These are phyloP conservation scores for Anser brachyrhynchus DNA, from an alignment of 2,113 vertebrate species.

Conservation along the genomic window DNA sequence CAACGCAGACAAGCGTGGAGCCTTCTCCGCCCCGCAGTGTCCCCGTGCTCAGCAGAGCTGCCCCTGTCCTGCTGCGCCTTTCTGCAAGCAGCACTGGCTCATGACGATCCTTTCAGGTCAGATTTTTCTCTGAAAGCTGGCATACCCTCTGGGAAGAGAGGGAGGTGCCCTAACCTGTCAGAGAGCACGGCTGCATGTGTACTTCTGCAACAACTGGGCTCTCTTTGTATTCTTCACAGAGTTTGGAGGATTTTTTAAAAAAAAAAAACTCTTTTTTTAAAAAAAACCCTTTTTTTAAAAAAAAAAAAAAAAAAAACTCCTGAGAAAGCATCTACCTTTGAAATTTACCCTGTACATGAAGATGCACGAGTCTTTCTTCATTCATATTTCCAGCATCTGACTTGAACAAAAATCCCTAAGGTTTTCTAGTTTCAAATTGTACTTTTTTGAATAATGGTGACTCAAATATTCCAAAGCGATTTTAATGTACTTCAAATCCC, in stretches of 20 bases:
- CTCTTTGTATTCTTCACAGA: background rate
- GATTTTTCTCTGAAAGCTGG: background rate
- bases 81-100: background rate
- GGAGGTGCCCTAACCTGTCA: background rate
- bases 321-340: background rate
- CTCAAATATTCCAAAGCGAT: slow-evolving; percentile 15
- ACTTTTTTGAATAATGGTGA: slow-evolving; percentile 9
- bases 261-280: too few relatives aligned
- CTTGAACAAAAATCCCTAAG: background rate
- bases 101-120: accelerated
- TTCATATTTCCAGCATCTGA: background rate
- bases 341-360: background rate
- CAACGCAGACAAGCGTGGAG: background rate
- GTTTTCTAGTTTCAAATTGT: slow-evolving; percentile 2
- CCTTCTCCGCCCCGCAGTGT: accelerated
- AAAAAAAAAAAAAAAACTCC: background rate
- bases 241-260: background rate
- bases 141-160: background rate
- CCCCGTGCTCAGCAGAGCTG: accelerated
- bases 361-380: background rate
- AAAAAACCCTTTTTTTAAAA: background rate
- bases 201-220: background rate
- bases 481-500: background rate
- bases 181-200: background rate
- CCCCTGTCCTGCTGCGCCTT: background rate